Base-by-base conservation (phyloP, 2,888 invertebrate genomes). In the Achlya flavicornis region DNA sequence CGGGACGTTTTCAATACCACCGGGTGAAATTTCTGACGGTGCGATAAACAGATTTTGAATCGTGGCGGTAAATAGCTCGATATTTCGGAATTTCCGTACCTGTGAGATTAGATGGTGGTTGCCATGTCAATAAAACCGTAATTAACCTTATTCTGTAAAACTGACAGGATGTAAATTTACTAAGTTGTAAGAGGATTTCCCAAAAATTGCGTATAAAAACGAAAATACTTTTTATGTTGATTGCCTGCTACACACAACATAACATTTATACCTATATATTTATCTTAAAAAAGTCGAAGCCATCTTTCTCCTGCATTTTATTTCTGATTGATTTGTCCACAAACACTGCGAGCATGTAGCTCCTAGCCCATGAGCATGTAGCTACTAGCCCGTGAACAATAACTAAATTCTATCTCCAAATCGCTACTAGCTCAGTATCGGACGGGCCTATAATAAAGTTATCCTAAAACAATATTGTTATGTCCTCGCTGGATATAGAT, bases 391-490 rank as follows among this genome's bases (percentile, higher is more conserved):
- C 14, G 6, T 14, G 38, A 10, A 4, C 48, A 48, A 48, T 48
- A 48, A 48, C 48, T 5, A 16, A 53, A 19, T 19, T 53, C 10
- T 48, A n/a, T 46, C 53, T n/a, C 16, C 10, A 53, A 53, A 19
- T 3, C 53, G 16, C 19, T 8, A 53, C 53, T 4, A 53, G 53
- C 53, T 19, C 19, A n/a, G 53, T 19, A 48, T 16, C 53, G 16
- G 10, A 0, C 16, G 16, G 72, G 63, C 66, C 66, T 65, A 67
- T 81, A 81, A 84, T 78, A 76, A 74, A 80, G 77, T 87, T 85
- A 86, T 82, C 79, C 75, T 65, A 86, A 83, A 82, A 83, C 79
- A 84, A 87, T 83, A 87, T 84, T 86, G 84, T 79, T 75, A 79
- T 72, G 78, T 74, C 75, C 68, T 70, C 73, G 71, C 71, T 71